Base-by-base conservation (phyloP, 2,113 vertebrate genomes). In the Marcusenius ussheri region DNA sequence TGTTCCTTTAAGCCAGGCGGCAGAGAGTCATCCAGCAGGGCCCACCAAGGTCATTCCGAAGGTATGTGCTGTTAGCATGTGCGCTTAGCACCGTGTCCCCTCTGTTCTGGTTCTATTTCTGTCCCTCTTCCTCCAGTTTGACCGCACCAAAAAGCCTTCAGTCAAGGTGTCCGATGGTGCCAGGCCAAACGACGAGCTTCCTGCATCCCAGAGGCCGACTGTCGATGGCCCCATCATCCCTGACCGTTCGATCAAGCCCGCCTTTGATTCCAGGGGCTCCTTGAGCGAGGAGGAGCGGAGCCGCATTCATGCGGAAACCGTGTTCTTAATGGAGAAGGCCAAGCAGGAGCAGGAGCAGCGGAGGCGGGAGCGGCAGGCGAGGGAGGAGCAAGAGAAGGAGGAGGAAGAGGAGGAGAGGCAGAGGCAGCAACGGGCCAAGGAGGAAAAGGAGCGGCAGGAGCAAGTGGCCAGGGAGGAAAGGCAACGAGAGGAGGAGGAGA, bases 121-220 rank as follows among this genome's bases (percentile, higher is more conserved):
- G 35, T 90, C 42, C 39, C 90, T 90, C 89, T 58, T 91, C 90
- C 56, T 93, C n/a, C 90, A 99, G 98, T 94, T 99, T 91, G 98
- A 99, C 94, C 97, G 98, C 47, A 95, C 96, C 89, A 99, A 97
- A 93, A 99, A 99, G 91, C 98, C 98, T 3, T 91, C 94, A 0
- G 90, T 96, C 83, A 95, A 93, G 91, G 90, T 95, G 19, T 92
- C 94, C 0, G 95, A 96, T 21, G 91, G 92, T 46, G 90, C 93
- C 5, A 96, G 91, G 87, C 58, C 94, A 53, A 96, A 92, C 62
- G 83, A 93, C 35, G 95, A 97, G 17, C 92, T 91, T 47, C 42
- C 92, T n/a, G 91, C n/a, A 93, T 92, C 3, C n/a, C 90, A 66
- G 74, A 92, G 46, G 95, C 94, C 91, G 96, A 70, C 92, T 39